Evolutionary conservation across 2,797 vertebrate species (phyloP), one percentile per base, ranked within the genome.

Genomic region (Harpagifer antarcticus): DNA sequence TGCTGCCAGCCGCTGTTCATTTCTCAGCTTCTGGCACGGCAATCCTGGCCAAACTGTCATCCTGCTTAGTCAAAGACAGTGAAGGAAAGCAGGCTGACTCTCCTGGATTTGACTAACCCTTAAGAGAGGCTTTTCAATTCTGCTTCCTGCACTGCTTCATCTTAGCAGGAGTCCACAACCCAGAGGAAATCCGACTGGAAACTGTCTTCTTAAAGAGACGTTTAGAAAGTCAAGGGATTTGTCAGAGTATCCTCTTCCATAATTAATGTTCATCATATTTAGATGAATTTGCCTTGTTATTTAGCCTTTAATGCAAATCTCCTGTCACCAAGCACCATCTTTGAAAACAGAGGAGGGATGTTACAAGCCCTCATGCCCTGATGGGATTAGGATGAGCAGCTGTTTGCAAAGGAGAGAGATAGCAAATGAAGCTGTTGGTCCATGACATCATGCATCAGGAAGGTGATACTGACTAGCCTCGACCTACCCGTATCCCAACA

Each of bases 391-490:
- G 75, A 67, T 78, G 77, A 85, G 85, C 16, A 27, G 68, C 17
- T 3, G 1, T 76, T 47, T 53, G 70, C 55, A 74, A 62, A 58
- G 72, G 74, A 53, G 54, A 50, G 57, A 63, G 69, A 71, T 73
- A 43, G 54, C 58, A 79, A 86, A 73, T 52, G 3, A 60, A 57
- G 68, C 73, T 83, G 81, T 72, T n/a, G 23, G 71, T 48, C 42
- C 81, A 85, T 91, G 90, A 91, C 86, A 79, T 88, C 83, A 91
- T 74, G 43, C 45, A 10, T 68, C 72, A 81, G 77, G 86, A 87
- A 84, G 66, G 74, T 60, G 78, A 86, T 74, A 81, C 81, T 4
- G 33, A 68, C 79, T 82, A 57, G 15, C 74, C 78, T 79, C 59
- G 9, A 56, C 74, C 58, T 43, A 61, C 87, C 86, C 50, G 14